Conservation (phyloP, 2,113 vertebrate genomes). For the Aplodontia rufa region DNA sequence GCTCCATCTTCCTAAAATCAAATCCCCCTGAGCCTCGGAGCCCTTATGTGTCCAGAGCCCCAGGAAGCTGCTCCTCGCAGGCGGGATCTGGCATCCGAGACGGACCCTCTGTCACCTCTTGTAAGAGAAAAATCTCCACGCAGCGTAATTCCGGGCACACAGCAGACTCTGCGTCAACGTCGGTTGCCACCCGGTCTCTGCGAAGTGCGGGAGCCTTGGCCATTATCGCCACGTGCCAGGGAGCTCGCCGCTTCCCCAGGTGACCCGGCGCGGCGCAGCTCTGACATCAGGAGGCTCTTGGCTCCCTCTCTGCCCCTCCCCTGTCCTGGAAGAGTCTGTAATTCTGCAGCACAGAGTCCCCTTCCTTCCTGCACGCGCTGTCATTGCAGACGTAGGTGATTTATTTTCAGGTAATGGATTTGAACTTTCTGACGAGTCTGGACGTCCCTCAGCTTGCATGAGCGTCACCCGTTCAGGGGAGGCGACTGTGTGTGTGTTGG, state of each 20-base stretch:
- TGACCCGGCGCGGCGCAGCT: background rate
- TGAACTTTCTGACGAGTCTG: constrained; percentile 63
- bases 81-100: background rate
- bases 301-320: background rate
- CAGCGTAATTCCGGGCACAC: background rate
- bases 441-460: background rate
- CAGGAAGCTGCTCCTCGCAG: background rate
- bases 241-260: background rate
- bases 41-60: background rate
- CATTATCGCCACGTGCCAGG: background rate
- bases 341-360: constrained; percentile 8
- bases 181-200: background rate
- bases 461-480: constrained; percentile 37
- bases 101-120: background rate
- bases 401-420: constrained; percentile 81
- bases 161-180: background rate
- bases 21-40: background rate
- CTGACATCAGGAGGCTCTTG: background rate
- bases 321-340: background rate
- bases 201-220: background rate
- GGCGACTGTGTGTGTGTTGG: background rate
- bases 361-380: constrained; percentile 65
- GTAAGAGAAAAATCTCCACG: background rate
- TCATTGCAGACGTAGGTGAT: constrained; percentile 60
- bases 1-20: no score